These are phyloP conservation scores for Pimpla rufipes DNA, from an alignment of 2,888 invertebrate species.

Conservation along the genomic window DNA sequence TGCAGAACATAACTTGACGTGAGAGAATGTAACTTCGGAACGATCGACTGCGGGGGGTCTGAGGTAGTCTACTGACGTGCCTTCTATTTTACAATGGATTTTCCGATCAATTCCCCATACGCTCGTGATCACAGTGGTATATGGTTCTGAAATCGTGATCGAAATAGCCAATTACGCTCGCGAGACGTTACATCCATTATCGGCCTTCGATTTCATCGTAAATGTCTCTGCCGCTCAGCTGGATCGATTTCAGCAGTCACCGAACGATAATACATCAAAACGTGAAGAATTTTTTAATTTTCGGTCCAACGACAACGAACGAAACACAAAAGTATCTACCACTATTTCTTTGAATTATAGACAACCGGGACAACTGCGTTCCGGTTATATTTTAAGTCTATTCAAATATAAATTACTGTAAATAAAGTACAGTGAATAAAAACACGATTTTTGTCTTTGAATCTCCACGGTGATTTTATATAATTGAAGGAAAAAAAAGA, in stretches of 20 bases:
- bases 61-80: constrained; percentile 5
- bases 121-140: constrained; percentile 43
- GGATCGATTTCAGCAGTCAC: not conserved
- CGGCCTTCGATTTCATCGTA: not conserved
- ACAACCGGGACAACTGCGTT: too few relatives aligned
- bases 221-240: not conserved
- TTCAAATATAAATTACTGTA: too few relatives aligned
- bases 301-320: not conserved
- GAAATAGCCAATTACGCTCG: constrained; percentile 54
- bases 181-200: not conserved
- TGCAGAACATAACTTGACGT: constrained; percentile 61
- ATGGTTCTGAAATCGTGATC: constrained; percentile 57
- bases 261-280: not conserved
- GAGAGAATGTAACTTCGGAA: constrained; percentile 60
- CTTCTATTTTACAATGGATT: constrained; percentile 56
- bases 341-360: too few relatives aligned
- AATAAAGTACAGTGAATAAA: too few relatives aligned
- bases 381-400: too few relatives aligned
- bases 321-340: not conserved
- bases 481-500: too few relatives aligned
- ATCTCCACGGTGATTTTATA: too few relatives aligned
- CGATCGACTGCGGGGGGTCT: constrained; percentile 55
- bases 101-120: constrained; percentile 39
- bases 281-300: not conserved
- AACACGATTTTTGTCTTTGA: too few relatives aligned